Base-by-base conservation (phyloP, 2,113 vertebrate species). In the Seriola dumerili region DNA sequence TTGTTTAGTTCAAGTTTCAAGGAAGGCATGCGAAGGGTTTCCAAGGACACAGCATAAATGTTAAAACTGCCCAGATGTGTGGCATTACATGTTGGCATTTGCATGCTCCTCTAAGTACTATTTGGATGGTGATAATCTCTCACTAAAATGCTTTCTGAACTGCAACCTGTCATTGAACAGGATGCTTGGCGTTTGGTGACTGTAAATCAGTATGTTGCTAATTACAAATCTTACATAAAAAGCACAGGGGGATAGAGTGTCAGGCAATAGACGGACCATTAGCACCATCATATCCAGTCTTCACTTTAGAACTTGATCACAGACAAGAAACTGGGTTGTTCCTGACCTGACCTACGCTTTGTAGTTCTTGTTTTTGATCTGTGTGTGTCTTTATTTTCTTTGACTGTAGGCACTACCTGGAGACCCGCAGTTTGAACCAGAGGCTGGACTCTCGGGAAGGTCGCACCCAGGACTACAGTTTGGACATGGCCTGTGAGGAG, bases 401-500 rank as follows among this genome's bases (percentile, higher is more conserved):
- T 76, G 4, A 42, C 61, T 81, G 19, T 67, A 96, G 95, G 72
- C 94, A 95, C 66, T 95, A 89, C 72, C 85, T 96, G 73, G 95
- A 95, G 83, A 86, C 83, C 29, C 90, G 88, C 48, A 93, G 78
- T 80, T 83, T 92, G 72, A 95, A 94, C 83, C 89, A 85, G 88
- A 96, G 90, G 8, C 76, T 96, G 94, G 96, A 97, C 78, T 93
- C 91, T 84, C 81, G 95, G 84, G 96, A 96, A 54, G 8, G 66
- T 23, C 48, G 13, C n/a, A 42, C 88, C 81, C 69, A 92, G 77
- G 95, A 96, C 48, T 93, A 90, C 89, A 96, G 95, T 88, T 92
- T 95, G 89, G 95, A 96, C 83, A 96, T 95, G 93, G 92, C 95
- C 23, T 96, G 94, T 87, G 94, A 96, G 46, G 86, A 91, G 4